These are phyloP conservation scores for Sesamia inferens DNA, from an alignment of 2,888 invertebrate genomes.

Conservation along the genomic window DNA sequence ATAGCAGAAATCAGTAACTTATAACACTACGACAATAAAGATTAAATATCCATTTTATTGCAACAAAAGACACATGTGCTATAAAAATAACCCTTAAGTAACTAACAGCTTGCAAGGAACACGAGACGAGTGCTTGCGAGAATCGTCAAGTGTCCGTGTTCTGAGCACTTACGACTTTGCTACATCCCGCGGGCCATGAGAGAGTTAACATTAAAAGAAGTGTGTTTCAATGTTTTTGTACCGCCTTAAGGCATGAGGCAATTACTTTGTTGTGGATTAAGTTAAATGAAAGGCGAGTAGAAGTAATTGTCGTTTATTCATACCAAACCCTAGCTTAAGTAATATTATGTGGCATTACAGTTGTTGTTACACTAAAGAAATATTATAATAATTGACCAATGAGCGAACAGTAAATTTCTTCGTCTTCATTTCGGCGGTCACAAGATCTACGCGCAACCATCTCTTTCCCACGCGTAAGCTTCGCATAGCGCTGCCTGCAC, in stretches of 20 bases:
- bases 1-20: not conserved
- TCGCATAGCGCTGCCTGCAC: too few relatives aligned
- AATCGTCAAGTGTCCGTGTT: conserved; percentile 19
- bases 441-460: too few relatives aligned
- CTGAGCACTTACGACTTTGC: conserved; percentile 28
- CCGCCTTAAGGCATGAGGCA: not conserved
- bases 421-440: too few relatives aligned
- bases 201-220: conserved; percentile 25
- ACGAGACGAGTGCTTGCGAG: conserved; percentile 20
- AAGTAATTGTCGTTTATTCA: too few relatives aligned
- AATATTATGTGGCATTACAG: too few relatives aligned
- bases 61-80: not conserved
- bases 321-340: too few relatives aligned
- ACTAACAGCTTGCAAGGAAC: not conserved
- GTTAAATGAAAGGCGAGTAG: too few relatives aligned
- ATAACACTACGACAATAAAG: not conserved
- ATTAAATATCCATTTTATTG: not conserved
- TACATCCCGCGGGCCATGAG: not conserved
- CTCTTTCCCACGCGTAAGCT: too few relatives aligned
- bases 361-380: too few relatives aligned
- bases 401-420: too few relatives aligned
- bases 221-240: conserved; percentile 14
- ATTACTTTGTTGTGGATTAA: too few relatives aligned
- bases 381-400: too few relatives aligned
- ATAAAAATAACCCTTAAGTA: not conserved